A percentile compares a stretch with the other conserved stretches of the same genome.
These are phyloP conservation scores for Percina caprodes DNA, from an alignment of 2,113 vertebrate genomes.

Conservation along the genomic window DNA sequence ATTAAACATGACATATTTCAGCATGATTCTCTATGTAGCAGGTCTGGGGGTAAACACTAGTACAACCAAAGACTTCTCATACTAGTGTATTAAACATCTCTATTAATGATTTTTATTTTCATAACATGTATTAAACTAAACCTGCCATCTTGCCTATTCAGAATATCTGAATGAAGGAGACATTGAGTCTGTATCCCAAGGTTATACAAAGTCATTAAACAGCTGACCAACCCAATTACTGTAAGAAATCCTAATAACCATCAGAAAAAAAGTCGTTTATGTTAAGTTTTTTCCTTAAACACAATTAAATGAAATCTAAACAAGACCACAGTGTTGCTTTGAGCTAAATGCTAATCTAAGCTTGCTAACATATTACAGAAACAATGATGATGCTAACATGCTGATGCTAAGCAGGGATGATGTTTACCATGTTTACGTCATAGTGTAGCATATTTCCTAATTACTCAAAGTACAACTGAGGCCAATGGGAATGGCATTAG, in stretches of 20 bases:
- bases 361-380: no score
- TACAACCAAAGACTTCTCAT: background rate
- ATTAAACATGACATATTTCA: constrained; percentile 36
- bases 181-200: background rate
- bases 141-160: background rate
- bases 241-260: background rate
- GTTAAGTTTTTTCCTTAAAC: background rate
- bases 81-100: background rate
- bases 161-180: background rate
- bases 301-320: background rate
- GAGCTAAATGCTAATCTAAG: background rate
- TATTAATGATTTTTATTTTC: constrained; percentile 1
- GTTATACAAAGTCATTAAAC: background rate
- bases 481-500: no score
- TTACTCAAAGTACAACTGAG: no score
- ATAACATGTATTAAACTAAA: background rate
- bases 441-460: background rate
- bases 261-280: background rate
- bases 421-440: background rate
- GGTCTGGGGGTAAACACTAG: background rate
- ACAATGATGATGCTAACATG: background rate
- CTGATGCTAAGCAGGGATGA: background rate
- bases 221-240: background rate
- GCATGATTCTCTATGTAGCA: background rate
- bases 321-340: background rate